A percentile compares a stretch with the other conserved stretches of the same genome.
Conservation (phyloP, 2,113 vertebrate species). For the Rhynchopsitta pachyrhyncha region DNA sequence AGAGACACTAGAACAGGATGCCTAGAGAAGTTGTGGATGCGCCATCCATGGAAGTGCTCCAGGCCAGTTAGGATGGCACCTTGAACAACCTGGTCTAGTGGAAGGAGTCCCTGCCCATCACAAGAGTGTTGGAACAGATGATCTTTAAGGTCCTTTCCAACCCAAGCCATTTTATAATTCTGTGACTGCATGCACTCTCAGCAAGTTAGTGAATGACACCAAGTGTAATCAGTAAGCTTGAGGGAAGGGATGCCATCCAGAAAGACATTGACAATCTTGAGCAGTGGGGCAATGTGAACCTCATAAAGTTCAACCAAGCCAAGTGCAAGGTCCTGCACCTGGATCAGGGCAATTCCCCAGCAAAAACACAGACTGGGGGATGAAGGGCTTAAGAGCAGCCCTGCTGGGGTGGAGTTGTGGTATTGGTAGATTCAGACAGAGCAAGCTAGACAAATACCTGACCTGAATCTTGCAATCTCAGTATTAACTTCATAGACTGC, state of each 20-base stretch:
- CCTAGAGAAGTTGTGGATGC: background rate
- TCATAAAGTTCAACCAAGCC: background rate
- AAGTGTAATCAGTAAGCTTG: background rate
- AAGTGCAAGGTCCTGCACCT: background rate
- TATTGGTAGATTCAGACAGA: background rate
- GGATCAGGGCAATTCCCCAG: rapidly evolving
- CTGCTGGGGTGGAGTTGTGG: background rate
- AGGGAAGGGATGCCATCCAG: background rate
- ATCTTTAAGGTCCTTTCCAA: background rate
- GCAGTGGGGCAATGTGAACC: background rate
- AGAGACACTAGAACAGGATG: background rate
- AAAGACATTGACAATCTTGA: background rate
- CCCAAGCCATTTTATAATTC: background rate
- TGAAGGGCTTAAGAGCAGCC: background rate
- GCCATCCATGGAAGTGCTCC: background rate
- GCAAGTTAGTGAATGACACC: background rate
- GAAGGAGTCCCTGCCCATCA: background rate
- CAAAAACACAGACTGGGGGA: background rate
- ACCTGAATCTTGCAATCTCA: background rate
- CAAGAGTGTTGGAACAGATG: background rate
- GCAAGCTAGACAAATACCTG: background rate
- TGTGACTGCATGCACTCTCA: background rate
- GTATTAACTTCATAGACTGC: background rate
- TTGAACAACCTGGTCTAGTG: background rate
- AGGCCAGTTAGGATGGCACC: background rate